These are phyloP conservation scores for Ibidorhyncha struthersii DNA, from an alignment of 2,113 vertebrate species.

Conservation along the genomic window DNA sequence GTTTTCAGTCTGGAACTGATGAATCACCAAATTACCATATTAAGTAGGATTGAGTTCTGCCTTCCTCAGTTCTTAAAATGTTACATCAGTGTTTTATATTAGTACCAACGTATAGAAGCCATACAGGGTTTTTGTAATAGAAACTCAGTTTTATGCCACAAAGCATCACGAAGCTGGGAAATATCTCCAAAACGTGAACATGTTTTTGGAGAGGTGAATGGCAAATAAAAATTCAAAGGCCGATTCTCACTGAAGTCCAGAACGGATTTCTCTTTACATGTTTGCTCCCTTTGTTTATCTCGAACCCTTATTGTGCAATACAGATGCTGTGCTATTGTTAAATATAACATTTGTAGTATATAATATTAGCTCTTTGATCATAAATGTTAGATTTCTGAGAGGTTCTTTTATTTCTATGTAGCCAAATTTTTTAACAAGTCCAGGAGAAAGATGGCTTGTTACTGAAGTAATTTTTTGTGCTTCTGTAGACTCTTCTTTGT, in stretches of 20 bases:
- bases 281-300: neutral
- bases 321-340: neutral
- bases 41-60: neutral
- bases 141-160: neutral
- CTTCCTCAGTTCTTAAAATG: neutral
- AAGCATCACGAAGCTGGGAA: neutral
- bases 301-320: neutral
- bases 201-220: neutral
- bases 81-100: neutral
- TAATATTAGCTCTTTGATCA: neutral
- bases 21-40: neutral
- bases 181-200: neutral
- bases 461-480: neutral
- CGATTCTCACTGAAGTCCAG: fast-evolving
- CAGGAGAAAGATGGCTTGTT: neutral
- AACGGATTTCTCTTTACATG: neutral
- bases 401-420: neutral
- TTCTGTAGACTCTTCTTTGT: neutral
- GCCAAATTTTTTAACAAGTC: neutral
- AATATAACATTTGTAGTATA: neutral
- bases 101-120: neutral
- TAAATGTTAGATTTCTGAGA: neutral
- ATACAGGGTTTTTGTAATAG: neutral
- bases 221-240: neutral
- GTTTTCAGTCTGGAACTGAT: neutral